Base-by-base conservation (phyloP, 1,140 invertebrate species). In the Cotesia typhae region DNA sequence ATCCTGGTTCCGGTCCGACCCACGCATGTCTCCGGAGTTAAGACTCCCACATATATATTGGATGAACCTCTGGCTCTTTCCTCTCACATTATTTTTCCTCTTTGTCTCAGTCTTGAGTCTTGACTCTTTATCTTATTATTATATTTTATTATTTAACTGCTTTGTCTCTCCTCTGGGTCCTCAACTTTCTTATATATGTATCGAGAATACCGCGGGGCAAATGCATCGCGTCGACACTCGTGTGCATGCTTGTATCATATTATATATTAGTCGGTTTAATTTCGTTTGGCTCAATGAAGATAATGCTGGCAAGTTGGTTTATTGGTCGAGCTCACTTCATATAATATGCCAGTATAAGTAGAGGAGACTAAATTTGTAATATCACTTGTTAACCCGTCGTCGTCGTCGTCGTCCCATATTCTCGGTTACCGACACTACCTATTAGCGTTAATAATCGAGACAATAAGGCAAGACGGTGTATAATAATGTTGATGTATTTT, bases 1-100 rank as follows among this genome's bases (percentile, higher is more conserved):
- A 85, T 84, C 75, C 78, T 76, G 77, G 83, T 86, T 85, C 83
- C 83, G 84, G 84, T 85, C 81, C 84, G 79, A 79, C 84, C 84
- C 81, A 86, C 84, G 83, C 79, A 76, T 78, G 81, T 79, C 81
- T 79, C 78, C 74, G 78, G 57, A 59, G 14, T 59, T 47, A 10
- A 47, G 20, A 59, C 57, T 59, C 57, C 57, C 79, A 82, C 77
- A 71, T 47, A 47, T 47, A 47, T 47, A 47, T 47, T 70, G 66
- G 69, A 51, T 65, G 28, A 59, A 59, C 14, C 74, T 79, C 75
- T 78, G 67, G 66, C 67, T 71, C 67, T 70, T 67, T 59, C 4
- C n/a, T 35, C 35, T 53, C 52, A 12, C 38, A 12, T 55, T 36
- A 7, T 64, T 41, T n/a, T n/a, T 12, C 28, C 14, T 14, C 14